Evolutionary conservation across 1,140 invertebrate genomes (phyloP).

Genomic region (Pantala flavescens): DNA sequence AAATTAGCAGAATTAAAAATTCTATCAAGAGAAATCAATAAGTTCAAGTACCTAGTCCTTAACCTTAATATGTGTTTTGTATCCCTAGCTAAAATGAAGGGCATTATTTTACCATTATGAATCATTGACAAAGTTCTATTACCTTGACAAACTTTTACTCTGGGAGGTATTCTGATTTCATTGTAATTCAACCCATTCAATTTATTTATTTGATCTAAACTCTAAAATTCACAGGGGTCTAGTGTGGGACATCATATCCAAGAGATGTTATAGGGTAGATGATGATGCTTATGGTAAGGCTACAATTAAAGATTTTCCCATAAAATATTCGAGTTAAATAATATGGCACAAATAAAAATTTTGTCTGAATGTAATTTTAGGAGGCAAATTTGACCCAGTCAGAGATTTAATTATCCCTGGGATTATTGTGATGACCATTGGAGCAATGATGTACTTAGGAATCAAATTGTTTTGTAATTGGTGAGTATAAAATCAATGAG

Average conservation of each 20-base stretch:
- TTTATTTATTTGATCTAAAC: not conserved
- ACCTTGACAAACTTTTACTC: no score
- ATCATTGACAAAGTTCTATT: no score
- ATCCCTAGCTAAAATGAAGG: no score
- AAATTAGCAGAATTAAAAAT: no score
- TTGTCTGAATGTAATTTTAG: not conserved
- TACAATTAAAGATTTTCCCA: not conserved
- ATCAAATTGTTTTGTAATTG: constrained; percentile 23
- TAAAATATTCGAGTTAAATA: no score
- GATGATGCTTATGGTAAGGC: constrained; percentile 17
- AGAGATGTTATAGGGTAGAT: constrained; percentile 17
- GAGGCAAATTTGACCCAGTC: constrained; percentile 16
- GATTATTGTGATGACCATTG: constrained; percentile 20
- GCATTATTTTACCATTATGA: no score
- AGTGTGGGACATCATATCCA: constrained; percentile 17
- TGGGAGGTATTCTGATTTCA: no score
- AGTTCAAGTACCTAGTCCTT: no score
- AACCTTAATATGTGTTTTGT: no score
- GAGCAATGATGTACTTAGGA: constrained; percentile 21
- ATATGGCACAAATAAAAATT: no score
- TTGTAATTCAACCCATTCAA: no score
- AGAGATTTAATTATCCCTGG: constrained; percentile 20
- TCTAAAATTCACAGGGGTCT: constrained; percentile 7
- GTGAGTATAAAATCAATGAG: constrained; percentile 18
- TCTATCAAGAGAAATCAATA: no score